A percentile compares a stretch with the other conserved stretches of the same genome.
Conservation (phyloP, 2,113 vertebrate genomes). For the Uropsilus gracilis region DNA sequence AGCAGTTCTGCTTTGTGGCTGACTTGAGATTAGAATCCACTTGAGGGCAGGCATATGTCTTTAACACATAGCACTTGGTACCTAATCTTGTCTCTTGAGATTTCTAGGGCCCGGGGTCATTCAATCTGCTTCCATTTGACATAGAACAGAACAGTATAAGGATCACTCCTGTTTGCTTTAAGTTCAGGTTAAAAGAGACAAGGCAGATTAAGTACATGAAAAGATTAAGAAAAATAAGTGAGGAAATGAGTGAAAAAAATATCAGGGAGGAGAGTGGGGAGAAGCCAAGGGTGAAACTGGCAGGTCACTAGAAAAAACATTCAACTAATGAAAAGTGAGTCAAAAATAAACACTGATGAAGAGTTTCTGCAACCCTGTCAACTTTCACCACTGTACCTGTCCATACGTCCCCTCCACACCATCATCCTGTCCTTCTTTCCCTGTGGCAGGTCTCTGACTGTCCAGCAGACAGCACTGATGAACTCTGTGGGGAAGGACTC, state of each 20-base stretch:
- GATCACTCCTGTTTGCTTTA: not conserved
- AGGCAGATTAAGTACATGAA: not conserved
- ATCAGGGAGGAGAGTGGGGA: not conserved
- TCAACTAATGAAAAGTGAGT: not conserved
- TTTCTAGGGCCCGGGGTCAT: too few relatives aligned
- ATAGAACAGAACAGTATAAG: too few relatives aligned
- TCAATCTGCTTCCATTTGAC: too few relatives aligned
- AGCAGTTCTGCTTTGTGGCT: too few relatives aligned
- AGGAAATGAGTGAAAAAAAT: not conserved
- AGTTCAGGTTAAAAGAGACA: not conserved
- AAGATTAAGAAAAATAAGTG: not conserved
- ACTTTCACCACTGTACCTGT: not conserved
- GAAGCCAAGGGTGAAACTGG: not conserved
- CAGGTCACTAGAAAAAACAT: not conserved
- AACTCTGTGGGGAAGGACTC: not conserved
- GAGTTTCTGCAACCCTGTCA: too few relatives aligned
- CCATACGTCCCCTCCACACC: not conserved
- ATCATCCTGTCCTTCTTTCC: too few relatives aligned
- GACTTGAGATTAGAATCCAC: too few relatives aligned
- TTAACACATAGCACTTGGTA: too few relatives aligned
- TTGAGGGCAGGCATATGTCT: too few relatives aligned
- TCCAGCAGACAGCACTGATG: not conserved
- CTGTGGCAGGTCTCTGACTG: too few relatives aligned
- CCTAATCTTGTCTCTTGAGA: too few relatives aligned
- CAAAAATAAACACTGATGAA: not conserved